These are phyloP conservation scores for Gastracanthus pulcherrimus DNA, from an alignment of 2,888 invertebrate species.

Conservation along the genomic window DNA sequence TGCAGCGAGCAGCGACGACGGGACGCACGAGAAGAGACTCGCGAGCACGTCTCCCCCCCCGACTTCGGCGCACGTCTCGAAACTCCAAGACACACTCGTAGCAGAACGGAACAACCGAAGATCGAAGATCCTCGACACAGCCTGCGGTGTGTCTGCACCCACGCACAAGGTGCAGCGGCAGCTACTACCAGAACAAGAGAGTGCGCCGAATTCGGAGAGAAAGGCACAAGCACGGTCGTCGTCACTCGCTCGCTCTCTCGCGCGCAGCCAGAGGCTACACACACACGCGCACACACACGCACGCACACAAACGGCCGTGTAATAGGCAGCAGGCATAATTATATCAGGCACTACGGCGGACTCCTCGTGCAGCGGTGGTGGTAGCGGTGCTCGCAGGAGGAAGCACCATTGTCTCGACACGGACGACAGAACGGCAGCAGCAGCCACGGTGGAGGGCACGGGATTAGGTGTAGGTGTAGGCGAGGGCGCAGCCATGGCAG, in stretches of 20 bases:
- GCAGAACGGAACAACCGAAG: too few relatives aligned
- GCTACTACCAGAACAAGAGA: too few relatives aligned
- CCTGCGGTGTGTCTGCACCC: too few relatives aligned
- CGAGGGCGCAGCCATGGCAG: neutral
- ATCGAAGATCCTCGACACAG: too few relatives aligned
- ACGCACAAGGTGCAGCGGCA: too few relatives aligned
- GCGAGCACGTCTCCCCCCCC: neutral
- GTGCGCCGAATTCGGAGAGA: conserved; percentile 21
- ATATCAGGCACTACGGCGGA: conserved; percentile 2
- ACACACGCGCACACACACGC: too few relatives aligned
- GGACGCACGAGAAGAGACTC: neutral
- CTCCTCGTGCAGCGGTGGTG: too few relatives aligned
- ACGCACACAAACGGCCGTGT: neutral
- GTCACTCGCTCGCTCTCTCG: neutral
- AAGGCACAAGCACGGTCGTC: neutral
- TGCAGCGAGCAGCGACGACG: neutral
- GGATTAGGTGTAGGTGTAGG: neutral
- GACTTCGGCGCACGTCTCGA: too few relatives aligned
- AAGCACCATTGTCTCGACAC: neutral
- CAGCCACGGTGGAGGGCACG: neutral
- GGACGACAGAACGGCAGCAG: neutral
- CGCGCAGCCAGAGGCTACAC: too few relatives aligned
- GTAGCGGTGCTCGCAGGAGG: neutral
- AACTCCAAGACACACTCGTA: too few relatives aligned
- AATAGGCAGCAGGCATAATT: too few relatives aligned